Percentiles rank a stretch among this genome's conserved stretches.
Conservation (phyloP, 2,113 vertebrate species). For the Cnemophilus loriae region DNA sequence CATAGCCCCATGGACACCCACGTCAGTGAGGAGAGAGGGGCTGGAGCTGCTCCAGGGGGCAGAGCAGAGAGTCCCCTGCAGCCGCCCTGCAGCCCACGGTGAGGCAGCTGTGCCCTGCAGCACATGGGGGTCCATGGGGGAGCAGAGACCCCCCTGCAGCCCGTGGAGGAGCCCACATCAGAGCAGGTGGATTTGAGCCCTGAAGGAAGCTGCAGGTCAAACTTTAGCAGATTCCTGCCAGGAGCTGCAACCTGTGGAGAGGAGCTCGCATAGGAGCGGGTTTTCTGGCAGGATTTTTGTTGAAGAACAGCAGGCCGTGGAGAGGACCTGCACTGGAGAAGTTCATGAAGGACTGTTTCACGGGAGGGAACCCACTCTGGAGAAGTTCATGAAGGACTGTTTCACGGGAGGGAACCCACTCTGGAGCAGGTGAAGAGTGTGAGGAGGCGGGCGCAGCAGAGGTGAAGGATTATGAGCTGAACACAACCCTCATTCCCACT, state of each 20-base stretch:
- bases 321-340: background rate
- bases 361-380: background rate
- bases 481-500: background rate
- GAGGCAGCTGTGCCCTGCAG: background rate
- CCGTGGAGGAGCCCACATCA: fast-evolving
- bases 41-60: background rate
- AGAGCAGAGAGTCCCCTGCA: background rate
- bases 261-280: fast-evolving
- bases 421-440: background rate
- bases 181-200: background rate
- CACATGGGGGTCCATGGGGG: background rate
- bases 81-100: background rate
- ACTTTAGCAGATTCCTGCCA: background rate
- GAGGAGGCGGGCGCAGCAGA: background rate
- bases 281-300: background rate
- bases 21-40: background rate
- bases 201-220: background rate
- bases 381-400: fast-evolving
- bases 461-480: background rate
- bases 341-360: fast-evolving
- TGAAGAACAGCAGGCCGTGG: background rate
- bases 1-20: background rate
- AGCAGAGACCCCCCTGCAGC: background rate
- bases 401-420: fast-evolving
- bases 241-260: background rate